Conservation (phyloP, 2,888 invertebrate species). For the Diplolepis rosae region DNA sequence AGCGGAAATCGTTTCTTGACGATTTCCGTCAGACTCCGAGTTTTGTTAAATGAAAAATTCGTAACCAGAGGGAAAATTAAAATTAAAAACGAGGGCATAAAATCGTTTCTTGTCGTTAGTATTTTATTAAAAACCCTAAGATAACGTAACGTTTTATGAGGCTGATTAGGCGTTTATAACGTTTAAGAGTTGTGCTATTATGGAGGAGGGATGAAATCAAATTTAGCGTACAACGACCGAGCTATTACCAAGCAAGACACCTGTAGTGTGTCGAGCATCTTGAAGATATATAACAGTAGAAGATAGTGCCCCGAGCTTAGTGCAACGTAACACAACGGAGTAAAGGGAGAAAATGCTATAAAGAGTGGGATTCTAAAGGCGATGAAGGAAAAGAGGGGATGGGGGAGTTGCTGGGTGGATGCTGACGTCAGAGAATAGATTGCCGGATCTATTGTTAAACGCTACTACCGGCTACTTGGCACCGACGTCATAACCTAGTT, state of each 20-base stretch:
- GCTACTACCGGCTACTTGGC: conserved; percentile 54
- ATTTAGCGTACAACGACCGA: conserved; percentile 44
- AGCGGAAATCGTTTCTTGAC: not conserved
- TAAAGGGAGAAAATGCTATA: not conserved
- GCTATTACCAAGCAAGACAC: conserved; percentile 33
- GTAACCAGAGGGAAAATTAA: not conserved
- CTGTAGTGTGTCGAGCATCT: conserved; percentile 29
- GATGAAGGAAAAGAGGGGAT: conserved; percentile 4
- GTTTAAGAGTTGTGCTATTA: conserved; percentile 16
- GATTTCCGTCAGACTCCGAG: not conserved
- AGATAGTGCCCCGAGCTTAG: conserved; percentile 22
- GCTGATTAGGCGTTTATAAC: conserved; percentile 38
- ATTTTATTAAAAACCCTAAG: not conserved
- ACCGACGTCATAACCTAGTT: conserved; percentile 65
- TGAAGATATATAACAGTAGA: not conserved
- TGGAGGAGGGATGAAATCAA: conserved; percentile 37
- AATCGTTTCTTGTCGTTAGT: not conserved
- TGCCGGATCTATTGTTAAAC: conserved; percentile 52
- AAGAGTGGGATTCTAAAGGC: not conserved
- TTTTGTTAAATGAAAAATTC: not conserved
- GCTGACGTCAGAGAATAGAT: conserved; percentile 53
- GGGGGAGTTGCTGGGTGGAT: conserved; percentile 34
- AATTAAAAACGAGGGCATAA: not conserved
- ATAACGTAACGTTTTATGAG: not conserved
- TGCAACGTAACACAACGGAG: conserved; percentile 13